These are phyloP conservation scores for Osmerus eperlanus DNA, from an alignment of 2,113 vertebrate species.

Conservation along the genomic window DNA sequence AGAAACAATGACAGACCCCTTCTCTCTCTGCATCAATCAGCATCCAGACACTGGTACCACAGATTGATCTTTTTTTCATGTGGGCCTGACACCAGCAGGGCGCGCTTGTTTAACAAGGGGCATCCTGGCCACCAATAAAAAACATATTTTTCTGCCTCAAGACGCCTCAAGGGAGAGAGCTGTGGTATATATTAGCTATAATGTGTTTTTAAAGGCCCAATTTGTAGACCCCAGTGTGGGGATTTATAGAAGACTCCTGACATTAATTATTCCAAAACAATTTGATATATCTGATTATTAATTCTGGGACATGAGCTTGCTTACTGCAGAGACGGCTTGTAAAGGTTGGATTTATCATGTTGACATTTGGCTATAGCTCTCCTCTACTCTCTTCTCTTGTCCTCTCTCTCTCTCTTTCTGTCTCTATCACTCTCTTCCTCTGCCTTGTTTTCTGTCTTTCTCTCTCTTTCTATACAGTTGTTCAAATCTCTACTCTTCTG, in stretches of 20 bases:
- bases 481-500: constrained; percentile 52
- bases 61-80: constrained; percentile 59
- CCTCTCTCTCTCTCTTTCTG: not conserved
- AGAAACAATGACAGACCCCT: constrained; percentile 30
- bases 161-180: constrained; percentile 40
- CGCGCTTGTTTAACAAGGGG: constrained; percentile 65
- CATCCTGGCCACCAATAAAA: constrained; percentile 64
- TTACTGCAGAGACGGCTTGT: constrained; percentile 65
- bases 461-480: constrained; percentile 48
- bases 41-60: constrained; percentile 41
- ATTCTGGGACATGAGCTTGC: constrained; percentile 64
- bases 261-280: constrained; percentile 75
- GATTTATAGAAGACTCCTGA: constrained; percentile 54
- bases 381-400: constrained; percentile 23
- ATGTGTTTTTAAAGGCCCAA: constrained; percentile 60
- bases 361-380: constrained; percentile 72
- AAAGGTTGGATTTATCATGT: constrained; percentile 80
- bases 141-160: constrained; percentile 27
- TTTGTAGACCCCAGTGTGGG: constrained; percentile 66
- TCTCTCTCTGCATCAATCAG: constrained; percentile 47
- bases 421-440: constrained; percentile 18
- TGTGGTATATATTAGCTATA: constrained; percentile 58
- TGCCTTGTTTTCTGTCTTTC: constrained; percentile 17
- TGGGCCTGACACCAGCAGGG: constrained; percentile 43
- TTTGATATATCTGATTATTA: constrained; percentile 75